Percentiles rank a stretch among this genome's conserved stretches.
phyloP scores from a whole-genome alignment of 92 coral and sea anemone species.

The Montipora capitata region DNA sequence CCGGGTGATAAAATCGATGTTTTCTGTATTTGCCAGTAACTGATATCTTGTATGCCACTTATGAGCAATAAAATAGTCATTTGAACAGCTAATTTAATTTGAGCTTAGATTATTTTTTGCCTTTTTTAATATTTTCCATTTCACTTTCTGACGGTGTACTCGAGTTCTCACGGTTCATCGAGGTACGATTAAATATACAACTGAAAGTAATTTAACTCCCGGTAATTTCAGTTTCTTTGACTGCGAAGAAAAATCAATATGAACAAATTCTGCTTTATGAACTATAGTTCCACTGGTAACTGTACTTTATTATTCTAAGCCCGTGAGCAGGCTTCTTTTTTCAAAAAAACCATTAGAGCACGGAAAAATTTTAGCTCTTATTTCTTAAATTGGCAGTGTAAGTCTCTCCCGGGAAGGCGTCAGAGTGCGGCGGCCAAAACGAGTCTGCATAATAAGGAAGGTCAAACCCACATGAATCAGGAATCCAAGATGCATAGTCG shows the following conservation, averaged over 20 bases:
- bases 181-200: neutral
- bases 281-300: too few species aligned
- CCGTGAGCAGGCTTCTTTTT: too few species aligned
- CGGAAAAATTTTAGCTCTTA: neutral
- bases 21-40: neutral
- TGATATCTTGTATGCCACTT: neutral
- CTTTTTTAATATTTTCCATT: neutral
- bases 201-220: too few species aligned
- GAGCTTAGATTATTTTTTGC: neutral
- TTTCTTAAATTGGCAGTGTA: too few species aligned
- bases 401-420: too few species aligned
- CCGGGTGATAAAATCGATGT: neutral
- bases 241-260: too few species aligned
- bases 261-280: too few species aligned
- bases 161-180: neutral
- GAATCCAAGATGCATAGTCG: conserved; percentile 74
- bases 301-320: too few species aligned
- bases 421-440: neutral
- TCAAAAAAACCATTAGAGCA: too few species aligned
- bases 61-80: conserved; percentile 1
- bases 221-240: too few species aligned
- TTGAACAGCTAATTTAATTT: neutral
- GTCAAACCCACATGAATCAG: conserved; percentile 68
- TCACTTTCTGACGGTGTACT: neutral
- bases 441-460: conserved; percentile 61